Conservation (phyloP, 1,140 invertebrate species). For the Asobara japonica region DNA sequence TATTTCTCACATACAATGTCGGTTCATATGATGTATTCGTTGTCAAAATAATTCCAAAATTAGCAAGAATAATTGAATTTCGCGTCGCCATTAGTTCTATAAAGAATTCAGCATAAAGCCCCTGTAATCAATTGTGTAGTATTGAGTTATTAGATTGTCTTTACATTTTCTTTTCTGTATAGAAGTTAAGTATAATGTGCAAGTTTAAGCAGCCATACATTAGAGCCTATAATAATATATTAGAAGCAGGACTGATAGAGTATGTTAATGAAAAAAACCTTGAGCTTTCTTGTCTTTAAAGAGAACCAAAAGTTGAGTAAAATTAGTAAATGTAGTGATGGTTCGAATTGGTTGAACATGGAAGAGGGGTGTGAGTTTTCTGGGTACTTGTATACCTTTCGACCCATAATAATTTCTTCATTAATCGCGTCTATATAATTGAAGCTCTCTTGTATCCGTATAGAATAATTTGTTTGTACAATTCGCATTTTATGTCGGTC, state of each 20-base stretch:
- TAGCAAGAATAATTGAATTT: neutral
- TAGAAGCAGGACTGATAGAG: slow-evolving; percentile 39
- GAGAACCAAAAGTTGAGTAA: slow-evolving; percentile 24
- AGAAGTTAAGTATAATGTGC: slow-evolving; percentile 36
- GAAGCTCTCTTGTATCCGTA: neutral
- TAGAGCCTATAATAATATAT: slow-evolving; percentile 37
- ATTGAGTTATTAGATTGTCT: neutral
- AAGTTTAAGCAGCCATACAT: slow-evolving; percentile 37
- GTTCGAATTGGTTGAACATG: slow-evolving; percentile 9
- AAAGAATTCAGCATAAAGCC: neutral
- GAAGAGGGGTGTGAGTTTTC: neutral
- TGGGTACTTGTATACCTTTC: neutral
- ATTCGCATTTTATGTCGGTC: neutral
- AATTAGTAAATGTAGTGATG: slow-evolving; percentile 23
- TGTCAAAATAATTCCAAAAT: neutral
- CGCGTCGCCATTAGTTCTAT: neutral
- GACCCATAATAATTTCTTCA: slow-evolving; percentile 5
- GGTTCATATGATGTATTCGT: neutral
- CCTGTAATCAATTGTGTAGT: slow-evolving; percentile 26
- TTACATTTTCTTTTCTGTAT: slow-evolving; percentile 28
- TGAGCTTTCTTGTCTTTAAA: neutral
- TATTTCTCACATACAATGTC: neutral
- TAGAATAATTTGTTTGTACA: neutral
- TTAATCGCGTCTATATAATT: slow-evolving; percentile 7
- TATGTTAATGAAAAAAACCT: slow-evolving; percentile 20